Base-by-base conservation (phyloP, 2,797 vertebrate species). In the Tympanoctomys barrerae region DNA sequence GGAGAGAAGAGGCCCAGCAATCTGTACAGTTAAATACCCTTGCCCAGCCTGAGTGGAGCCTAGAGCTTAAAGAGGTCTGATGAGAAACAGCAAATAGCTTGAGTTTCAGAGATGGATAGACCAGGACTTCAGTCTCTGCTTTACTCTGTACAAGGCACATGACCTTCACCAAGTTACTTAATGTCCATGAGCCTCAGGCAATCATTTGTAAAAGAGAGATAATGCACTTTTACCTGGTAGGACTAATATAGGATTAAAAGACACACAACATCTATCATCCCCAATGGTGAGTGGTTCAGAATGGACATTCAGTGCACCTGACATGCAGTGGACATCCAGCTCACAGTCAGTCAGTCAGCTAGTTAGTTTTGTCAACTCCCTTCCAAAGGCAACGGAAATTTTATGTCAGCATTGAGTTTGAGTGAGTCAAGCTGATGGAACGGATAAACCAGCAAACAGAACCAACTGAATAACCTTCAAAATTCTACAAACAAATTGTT, bases 401-500 rank as follows among this genome's bases (percentile, higher is more conserved):
- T 87, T 52, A 28, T 22, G n/a, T 86, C 33, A 73, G 52, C 66
- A 62, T 71, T 64, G 62, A 89, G 39, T 71, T 82, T 83, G 57
- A 42, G 26, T n/a, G 54, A 85, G 9, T 79, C 89, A 89, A 49
- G 36, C 91, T 64, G 21, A 12, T 71, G 36, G 68, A 86, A 84
- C 68, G 6, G 78, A 77, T 79, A 93, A 96, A 82, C 81, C 16
- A 83, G 16, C 57, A 39, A 62, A 86, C 10, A 82, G 62, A 84
- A 94, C 87, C 18, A 95, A 90, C 24, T 39, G 21, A 82, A 28
- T 79, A 91, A 81, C 78, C 93, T 96, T 94, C 66, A 21, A 92
- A 96, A 93, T 94, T 93, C 89, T 73, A 57, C 4, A 26, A 95
- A 93, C 93, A 93, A 97, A 87, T 87, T 66, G n/a, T 12, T 87